Evolutionary conservation across 2,888 invertebrate genomes (phyloP), one percentile per base, ranked within the genome.

Genomic region (Cylloceria caligata): DNA sequence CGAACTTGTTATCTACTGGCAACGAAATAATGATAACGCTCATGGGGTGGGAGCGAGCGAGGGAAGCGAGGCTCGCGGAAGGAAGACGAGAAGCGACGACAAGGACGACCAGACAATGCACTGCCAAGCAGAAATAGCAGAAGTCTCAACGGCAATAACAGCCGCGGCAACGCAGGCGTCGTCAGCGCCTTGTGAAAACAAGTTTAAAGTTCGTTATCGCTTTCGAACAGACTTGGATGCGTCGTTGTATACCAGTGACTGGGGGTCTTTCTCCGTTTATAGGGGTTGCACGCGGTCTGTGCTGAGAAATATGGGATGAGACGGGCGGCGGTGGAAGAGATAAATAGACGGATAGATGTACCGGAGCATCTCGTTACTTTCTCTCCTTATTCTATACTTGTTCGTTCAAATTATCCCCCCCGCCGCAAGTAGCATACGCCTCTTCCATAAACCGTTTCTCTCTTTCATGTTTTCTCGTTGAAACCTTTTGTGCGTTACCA

Each of bases 201-300:
- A 74, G 80, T 68, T 80, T 74, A 80, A 83, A 84, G 85, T 84
- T 84, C 80, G 84, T 85, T 85, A 85, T 85, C 85, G 81, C 80
- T 68, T n/a, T 21, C n/a, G 45, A n/a, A 16, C 79, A 79, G 62
- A 79, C 81, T 79, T 81, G 60, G 76, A 76, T 68, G 76, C 60
- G 36, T 62, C 67, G 34, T 60, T 72, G 47, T 72, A 42, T 27
- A 30, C 19, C 30, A 16, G 11, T 27, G 27, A 30, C 19, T 60
- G 21, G 21, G 11, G 36, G 3, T 11, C 6, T 60, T 45, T 69
- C 52, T 9, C 11, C 55, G 55, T 36, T 52, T 52, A 36, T 52
- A 13, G 49, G 57, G 57, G 13, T 13, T 5, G 42, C 55, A 69
- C 69, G 69, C 55, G 42, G 55, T 42, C 55, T 42, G 27, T 19